Conservation (phyloP, 2,888 invertebrate genomes). For the Dynastes grantii region DNA sequence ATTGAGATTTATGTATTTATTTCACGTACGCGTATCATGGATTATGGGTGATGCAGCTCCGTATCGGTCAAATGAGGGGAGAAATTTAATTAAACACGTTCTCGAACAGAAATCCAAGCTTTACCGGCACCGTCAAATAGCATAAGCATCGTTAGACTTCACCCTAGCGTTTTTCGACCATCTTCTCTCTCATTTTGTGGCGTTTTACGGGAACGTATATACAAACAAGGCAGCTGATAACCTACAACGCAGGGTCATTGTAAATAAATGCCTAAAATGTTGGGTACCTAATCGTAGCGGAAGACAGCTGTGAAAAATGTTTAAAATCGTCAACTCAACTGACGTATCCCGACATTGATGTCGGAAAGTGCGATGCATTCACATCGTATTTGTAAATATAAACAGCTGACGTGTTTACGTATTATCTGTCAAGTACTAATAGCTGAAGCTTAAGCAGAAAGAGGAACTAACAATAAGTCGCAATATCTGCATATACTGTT, state of each 20-base stretch:
- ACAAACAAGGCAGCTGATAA: slow-evolving; percentile 4
- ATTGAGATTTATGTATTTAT: slow-evolving; percentile 24
- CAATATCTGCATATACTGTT: too few species aligned
- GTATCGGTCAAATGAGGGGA: slow-evolving; percentile 35
- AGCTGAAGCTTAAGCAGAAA: too few species aligned
- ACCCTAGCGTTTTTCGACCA: slow-evolving; percentile 10
- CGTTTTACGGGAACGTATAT: background rate
- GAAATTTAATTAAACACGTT: slow-evolving; percentile 41
- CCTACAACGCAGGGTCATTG: background rate
- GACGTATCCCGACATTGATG: too few species aligned
- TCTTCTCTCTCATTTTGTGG: background rate
- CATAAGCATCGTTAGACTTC: slow-evolving; percentile 8
- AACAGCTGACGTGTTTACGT: too few species aligned
- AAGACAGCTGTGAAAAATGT: too few species aligned
- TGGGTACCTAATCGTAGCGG: background rate
- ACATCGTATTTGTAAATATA: too few species aligned
- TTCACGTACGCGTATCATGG: slow-evolving; percentile 12
- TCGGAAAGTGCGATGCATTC: too few species aligned
- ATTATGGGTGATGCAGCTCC: slow-evolving; percentile 21
- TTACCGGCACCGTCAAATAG: slow-evolving; percentile 31
- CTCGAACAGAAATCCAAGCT: slow-evolving; percentile 38
- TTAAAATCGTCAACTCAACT: too few species aligned
- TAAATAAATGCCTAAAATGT: background rate
- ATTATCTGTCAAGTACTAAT: too few species aligned
- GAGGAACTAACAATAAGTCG: too few species aligned